Conservation (phyloP, 2,113 vertebrate species). For the Pithys albifrons region DNA sequence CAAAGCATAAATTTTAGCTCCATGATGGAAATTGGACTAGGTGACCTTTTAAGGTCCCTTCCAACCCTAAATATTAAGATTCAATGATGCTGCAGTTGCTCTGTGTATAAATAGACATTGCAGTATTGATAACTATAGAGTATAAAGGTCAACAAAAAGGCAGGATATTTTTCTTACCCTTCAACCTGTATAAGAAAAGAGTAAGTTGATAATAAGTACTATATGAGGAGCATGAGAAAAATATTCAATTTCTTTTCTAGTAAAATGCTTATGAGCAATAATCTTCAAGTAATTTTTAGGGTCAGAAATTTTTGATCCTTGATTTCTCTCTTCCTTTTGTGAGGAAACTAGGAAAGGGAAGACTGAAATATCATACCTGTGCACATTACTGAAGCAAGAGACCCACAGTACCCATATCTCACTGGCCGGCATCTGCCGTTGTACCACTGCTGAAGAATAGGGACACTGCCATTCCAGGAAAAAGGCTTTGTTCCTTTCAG, state of each 20-base stretch:
- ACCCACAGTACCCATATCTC: conserved; percentile 18
- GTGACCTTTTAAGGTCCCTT: not conserved
- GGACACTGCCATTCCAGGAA: conserved; percentile 53
- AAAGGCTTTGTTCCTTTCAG: conserved; percentile 47
- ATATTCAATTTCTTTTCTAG: not conserved
- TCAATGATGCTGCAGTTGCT: not conserved
- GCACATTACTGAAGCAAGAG: conserved; percentile 45
- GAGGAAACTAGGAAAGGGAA: not conserved
- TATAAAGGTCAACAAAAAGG: not conserved
- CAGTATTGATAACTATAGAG: not conserved
- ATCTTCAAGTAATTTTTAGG: not conserved
- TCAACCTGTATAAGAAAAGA: not conserved
- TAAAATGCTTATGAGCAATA: not conserved
- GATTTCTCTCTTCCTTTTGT: not conserved
- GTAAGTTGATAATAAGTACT: not conserved
- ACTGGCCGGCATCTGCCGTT: conserved; percentile 10
- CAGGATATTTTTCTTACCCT: not conserved
- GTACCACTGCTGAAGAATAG: conserved; percentile 46
- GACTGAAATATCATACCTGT: not conserved
- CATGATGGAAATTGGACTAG: not conserved
- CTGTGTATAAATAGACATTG: not conserved
- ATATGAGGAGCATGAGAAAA: not conserved
- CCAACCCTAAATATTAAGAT: not conserved
- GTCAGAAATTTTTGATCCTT: not conserved
- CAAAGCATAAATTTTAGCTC: not conserved